Conservation (phyloP, 2,113 vertebrate genomes). For the Xiphorhynchus elegans region DNA sequence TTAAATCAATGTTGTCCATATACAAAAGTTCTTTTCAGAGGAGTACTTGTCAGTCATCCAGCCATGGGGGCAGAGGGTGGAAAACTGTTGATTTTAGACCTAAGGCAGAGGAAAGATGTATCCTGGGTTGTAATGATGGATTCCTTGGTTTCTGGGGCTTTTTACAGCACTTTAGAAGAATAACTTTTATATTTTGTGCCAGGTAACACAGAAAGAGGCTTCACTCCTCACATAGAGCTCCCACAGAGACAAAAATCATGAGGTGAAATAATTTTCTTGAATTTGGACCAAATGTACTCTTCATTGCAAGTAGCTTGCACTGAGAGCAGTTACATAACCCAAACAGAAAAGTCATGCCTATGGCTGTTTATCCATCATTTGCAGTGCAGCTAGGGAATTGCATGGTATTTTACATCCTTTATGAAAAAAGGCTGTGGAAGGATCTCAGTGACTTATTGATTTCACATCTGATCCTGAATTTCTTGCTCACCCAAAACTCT, state of each 20-base stretch:
- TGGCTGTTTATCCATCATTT: conserved; percentile 38
- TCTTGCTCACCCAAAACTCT: not conserved
- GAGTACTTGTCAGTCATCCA: conserved; percentile 41
- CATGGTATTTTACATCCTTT: not conserved
- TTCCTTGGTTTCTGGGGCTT: conserved; percentile 24
- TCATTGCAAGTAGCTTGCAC: not conserved
- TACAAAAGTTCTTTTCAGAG: conserved; percentile 51
- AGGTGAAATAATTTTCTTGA: conserved; percentile 43
- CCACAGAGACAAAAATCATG: conserved; percentile 54
- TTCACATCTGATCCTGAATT: not conserved
- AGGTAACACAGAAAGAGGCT: conserved; percentile 56
- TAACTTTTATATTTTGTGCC: conserved; percentile 40
- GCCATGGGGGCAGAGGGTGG: not conserved
- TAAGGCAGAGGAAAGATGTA: conserved; percentile 32
- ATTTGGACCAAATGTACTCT: conserved; percentile 33
- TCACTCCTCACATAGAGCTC: conserved; percentile 24
- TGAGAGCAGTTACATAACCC: not conserved
- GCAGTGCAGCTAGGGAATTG: conserved; percentile 1
- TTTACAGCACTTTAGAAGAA: conserved; percentile 27
- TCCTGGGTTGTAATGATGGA: conserved; percentile 26
- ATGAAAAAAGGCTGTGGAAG: not conserved
- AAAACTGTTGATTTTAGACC: conserved; percentile 54
- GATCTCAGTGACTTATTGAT: conserved; percentile 4
- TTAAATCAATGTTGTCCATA: not conserved
- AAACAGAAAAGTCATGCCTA: conserved; percentile 28